Evolutionary conservation across 30 jellyfish, hydroid and myxozoan genomes (phyloP).

Genomic region (Aurelia sp.): DNA sequence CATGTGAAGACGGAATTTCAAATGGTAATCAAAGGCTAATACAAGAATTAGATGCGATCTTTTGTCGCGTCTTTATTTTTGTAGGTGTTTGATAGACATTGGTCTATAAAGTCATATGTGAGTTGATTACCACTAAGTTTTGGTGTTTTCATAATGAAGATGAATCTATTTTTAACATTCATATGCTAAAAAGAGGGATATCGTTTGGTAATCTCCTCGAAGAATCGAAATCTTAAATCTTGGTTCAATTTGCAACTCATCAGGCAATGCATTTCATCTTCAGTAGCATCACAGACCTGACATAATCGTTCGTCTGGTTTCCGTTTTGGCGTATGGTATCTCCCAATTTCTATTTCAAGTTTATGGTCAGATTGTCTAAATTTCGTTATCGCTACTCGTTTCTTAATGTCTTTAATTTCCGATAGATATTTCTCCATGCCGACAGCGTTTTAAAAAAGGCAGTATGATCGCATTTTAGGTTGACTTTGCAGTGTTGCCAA

Average conservation of each 20-base stretch:
- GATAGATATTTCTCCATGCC: background rate
- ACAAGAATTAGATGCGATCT: too few relatives aligned
- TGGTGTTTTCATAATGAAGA: too few relatives aligned
- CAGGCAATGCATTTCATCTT: background rate
- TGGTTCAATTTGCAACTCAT: background rate
- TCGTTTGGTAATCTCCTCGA: background rate
- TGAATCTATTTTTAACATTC: too few relatives aligned
- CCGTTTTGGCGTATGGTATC: conserved; percentile 1
- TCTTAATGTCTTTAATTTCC: background rate
- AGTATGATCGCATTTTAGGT: background rate
- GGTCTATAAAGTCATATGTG: too few relatives aligned
- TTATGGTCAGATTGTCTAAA: conserved; percentile 1
- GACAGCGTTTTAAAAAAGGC: background rate
- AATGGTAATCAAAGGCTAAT: too few relatives aligned
- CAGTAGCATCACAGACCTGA: background rate
- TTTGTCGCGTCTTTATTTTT: too few relatives aligned
- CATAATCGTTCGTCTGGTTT: conserved; percentile 4
- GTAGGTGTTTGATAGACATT: too few relatives aligned
- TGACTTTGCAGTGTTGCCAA: background rate
- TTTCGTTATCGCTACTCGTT: background rate
- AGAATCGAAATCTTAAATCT: conserved; percentile 7
- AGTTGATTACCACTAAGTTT: too few relatives aligned
- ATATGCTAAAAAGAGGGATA: too few relatives aligned
- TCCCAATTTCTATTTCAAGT: conserved; percentile 8
- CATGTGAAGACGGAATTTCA: too few relatives aligned